phyloP scores from a whole-genome alignment of 2,888 invertebrate species.

The Kuschelorhynchus macadamiae region DNA sequence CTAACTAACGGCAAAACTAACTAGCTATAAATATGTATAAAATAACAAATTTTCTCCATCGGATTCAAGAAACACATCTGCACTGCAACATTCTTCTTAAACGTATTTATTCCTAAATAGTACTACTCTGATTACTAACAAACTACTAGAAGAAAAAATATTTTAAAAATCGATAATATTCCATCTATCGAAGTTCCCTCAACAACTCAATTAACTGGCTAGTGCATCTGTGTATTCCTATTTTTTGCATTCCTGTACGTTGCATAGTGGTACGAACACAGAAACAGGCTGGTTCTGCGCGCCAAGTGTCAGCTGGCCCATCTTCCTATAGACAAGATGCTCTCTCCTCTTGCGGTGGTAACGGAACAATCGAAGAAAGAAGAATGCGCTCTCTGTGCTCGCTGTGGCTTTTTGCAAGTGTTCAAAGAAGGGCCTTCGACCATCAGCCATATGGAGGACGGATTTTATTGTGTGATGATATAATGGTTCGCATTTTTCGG shows the following conservation, averaged over 20 bases:
- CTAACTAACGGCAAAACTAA: no score
- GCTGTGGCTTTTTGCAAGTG: slow-evolving; percentile 30
- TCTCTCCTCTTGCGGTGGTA: slow-evolving; percentile 26
- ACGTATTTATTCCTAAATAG: no score
- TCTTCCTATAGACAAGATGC: slow-evolving; percentile 51
- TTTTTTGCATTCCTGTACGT: slow-evolving; percentile 44
- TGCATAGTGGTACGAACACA: slow-evolving; percentile 29
- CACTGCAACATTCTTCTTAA: no score
- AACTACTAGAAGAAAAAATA: not conserved
- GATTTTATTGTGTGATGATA: not conserved
- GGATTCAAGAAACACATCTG: no score
- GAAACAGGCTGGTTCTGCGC: slow-evolving; percentile 28
- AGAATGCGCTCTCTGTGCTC: slow-evolving; percentile 28
- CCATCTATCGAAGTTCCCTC: slow-evolving; percentile 19
- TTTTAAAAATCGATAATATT: slow-evolving; percentile 20
- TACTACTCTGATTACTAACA: no score
- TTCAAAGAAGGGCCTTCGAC: slow-evolving; percentile 25
- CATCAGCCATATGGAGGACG: slow-evolving; percentile 18
- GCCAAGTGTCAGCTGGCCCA: slow-evolving; percentile 38
- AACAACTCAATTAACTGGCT: slow-evolving; percentile 43
- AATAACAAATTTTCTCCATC: no score
- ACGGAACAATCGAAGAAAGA: slow-evolving; percentile 42
- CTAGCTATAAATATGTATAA: no score
- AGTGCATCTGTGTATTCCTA: slow-evolving; percentile 42
- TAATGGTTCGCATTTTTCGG: no score